phyloP scores from a whole-genome alignment of 1,140 invertebrate species.

The Yoshiicerus persimilis region DNA sequence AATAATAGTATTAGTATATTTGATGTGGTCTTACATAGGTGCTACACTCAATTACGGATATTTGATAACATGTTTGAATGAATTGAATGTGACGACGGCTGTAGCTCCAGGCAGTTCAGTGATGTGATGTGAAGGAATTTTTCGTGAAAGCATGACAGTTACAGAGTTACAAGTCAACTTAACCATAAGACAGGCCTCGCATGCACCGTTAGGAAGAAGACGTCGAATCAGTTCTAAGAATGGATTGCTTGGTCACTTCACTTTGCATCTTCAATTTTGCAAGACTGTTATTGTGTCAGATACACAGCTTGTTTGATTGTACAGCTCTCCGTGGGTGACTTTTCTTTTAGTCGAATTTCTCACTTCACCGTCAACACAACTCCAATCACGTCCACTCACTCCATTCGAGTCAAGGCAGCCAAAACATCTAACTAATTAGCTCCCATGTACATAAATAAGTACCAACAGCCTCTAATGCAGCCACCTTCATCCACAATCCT shows the following conservation, averaged over 20 bases:
- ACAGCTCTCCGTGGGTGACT: background rate
- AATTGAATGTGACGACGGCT: conserved; percentile 1
- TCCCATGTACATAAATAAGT: background rate
- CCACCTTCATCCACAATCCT: background rate
- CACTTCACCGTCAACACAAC: background rate
- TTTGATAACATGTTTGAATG: background rate
- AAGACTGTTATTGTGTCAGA: background rate
- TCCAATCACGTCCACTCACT: background rate
- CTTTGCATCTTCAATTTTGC: conserved; percentile 3
- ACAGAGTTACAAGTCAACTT: background rate
- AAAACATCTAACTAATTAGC: background rate
- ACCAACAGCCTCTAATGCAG: background rate
- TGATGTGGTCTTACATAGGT: background rate
- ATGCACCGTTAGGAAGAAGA: background rate
- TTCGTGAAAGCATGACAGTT: conserved; percentile 22
- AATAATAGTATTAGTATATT: background rate
- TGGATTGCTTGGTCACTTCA: conserved; percentile 24
- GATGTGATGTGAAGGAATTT: background rate
- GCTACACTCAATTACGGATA: background rate
- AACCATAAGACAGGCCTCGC: background rate
- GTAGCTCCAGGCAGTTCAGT: background rate
- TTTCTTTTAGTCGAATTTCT: background rate
- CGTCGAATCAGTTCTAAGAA: conserved; percentile 29
- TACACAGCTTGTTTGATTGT: background rate
- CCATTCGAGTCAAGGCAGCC: background rate